A percentile compares a stretch with the other conserved stretches of the same genome.
Conservation (phyloP, 2,113 vertebrate species). For the Athene noctua region DNA sequence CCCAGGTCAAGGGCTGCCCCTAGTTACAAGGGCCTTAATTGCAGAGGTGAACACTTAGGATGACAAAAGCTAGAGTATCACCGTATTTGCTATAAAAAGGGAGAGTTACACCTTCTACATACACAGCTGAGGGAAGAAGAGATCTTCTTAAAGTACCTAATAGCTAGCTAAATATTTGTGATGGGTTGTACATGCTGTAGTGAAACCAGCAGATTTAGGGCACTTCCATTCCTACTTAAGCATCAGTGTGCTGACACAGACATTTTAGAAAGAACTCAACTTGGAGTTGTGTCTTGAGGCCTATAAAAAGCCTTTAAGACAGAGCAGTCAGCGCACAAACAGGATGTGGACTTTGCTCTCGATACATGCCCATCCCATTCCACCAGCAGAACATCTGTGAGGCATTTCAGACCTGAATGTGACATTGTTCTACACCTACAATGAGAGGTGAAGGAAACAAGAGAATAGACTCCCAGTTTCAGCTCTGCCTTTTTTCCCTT, state of each 20-base stretch:
- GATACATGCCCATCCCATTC: not conserved
- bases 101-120: not conserved
- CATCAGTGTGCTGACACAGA: not conserved
- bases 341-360: not conserved
- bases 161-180: not conserved
- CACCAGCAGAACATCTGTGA: conserved; percentile 29
- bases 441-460: not conserved
- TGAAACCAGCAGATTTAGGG: not conserved
- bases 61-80: not conserved
- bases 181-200: not conserved
- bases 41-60: not conserved
- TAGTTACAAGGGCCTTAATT: not conserved
- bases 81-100: not conserved
- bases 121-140: not conserved
- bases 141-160: not conserved
- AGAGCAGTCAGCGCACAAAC: not conserved
- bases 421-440: conserved; percentile 15
- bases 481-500: not conserved
- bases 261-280: not conserved
- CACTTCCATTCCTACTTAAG: not conserved
- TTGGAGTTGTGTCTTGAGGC: not conserved
- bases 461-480: not conserved
- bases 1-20: not conserved
- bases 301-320: not conserved
- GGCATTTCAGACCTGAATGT: not conserved